A percentile compares a stretch with the other conserved stretches of the same genome.
These are phyloP conservation scores for Panthera leo DNA, from an alignment of 2,113 vertebrate species.

Conservation along the genomic window DNA sequence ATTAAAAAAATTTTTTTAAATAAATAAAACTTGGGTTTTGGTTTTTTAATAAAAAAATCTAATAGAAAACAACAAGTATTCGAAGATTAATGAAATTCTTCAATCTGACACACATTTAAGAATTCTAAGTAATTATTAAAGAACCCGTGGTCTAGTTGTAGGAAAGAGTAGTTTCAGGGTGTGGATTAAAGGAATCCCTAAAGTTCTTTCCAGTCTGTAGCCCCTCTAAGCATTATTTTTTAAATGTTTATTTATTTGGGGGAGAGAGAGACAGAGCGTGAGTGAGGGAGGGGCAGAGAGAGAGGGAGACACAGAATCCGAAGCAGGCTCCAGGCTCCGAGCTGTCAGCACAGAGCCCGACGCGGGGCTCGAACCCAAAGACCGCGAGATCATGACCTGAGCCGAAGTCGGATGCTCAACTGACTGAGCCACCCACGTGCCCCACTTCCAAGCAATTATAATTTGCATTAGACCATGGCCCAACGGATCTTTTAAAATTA, in stretches of 20 bases:
- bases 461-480: not conserved
- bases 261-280: no score
- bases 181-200: not conserved
- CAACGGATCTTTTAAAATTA: not conserved
- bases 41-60: not conserved
- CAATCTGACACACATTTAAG: not conserved
- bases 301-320: no score
- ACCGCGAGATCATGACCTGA: no score
- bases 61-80: not conserved
- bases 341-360: no score
- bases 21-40: not conserved
- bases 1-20: not conserved
- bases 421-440: no score
- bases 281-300: no score
- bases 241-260: no score
- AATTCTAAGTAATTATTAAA: not conserved
- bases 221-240: conserved; percentile 17
- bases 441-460: conserved; percentile 30
- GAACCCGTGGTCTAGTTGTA: not conserved
- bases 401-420: no score
- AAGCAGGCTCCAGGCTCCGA: no score
- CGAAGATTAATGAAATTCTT: not conserved
- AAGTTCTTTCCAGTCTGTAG: not conserved
- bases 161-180: not conserved
- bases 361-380: no score